phyloP scores from a whole-genome alignment of 2,797 vertebrate genomes.

The Myotis planiceps region DNA sequence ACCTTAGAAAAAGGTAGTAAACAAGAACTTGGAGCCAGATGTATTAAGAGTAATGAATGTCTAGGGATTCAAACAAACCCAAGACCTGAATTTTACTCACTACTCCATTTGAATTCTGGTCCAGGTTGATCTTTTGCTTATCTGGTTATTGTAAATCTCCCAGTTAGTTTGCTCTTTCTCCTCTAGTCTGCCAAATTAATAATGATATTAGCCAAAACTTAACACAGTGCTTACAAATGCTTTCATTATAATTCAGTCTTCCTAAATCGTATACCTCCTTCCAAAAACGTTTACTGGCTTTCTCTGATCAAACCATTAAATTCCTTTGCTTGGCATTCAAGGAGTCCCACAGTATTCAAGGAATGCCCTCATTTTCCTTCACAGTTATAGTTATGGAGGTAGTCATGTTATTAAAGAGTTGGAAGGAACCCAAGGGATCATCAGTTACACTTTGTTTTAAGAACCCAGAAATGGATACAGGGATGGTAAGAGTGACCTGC shows the following conservation, averaged over 20 bases:
- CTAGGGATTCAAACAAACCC: not conserved
- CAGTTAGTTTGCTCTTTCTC: not conserved
- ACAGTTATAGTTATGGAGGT: not conserved
- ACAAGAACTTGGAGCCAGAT: not conserved
- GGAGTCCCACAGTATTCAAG: not conserved
- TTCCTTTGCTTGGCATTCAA: not conserved
- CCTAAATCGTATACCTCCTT: conserved; percentile 23
- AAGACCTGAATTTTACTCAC: not conserved
- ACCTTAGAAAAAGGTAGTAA: not conserved
- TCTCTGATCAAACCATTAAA: not conserved
- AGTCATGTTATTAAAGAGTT: not conserved
- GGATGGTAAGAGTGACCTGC: not conserved
- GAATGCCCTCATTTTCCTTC: not conserved
- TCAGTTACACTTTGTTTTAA: not conserved
- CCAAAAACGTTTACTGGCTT: not conserved
- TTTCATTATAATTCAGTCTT: not conserved
- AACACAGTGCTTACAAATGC: not conserved
- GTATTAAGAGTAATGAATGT: not conserved
- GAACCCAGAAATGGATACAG: not conserved
- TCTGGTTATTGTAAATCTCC: not conserved
- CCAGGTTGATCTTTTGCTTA: not conserved
- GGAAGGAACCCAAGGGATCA: not conserved
- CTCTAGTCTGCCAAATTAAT: not conserved
- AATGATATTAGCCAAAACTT: not conserved
- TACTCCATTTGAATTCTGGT: not conserved